These are phyloP conservation scores for Drosophila nigricruria DNA, from an alignment of 2,888 invertebrate genomes.

Conservation along the genomic window DNA sequence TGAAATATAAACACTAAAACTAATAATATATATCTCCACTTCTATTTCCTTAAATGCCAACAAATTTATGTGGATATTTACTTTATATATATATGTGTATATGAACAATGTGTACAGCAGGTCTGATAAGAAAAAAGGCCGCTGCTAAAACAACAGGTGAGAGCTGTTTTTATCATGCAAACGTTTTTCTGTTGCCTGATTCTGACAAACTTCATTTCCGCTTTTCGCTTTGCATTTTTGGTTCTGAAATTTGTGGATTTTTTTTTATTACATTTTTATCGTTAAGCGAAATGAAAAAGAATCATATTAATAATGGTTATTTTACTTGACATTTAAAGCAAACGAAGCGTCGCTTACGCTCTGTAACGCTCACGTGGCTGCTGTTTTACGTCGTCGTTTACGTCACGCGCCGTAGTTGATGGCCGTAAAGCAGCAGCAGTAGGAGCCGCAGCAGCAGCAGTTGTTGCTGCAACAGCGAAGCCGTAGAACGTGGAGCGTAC, in stretches of 20 bases:
- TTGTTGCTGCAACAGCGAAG: constrained; percentile 45
- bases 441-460: constrained; percentile 12
- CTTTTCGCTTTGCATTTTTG: constrained; percentile 16
- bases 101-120: constrained; percentile 57
- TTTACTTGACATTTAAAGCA: constrained; percentile 71
- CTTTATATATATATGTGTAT: constrained; percentile 8
- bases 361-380: constrained; percentile 72
- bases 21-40: constrained; percentile 18
- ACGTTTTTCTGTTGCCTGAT: constrained; percentile 19
- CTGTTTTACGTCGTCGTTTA: constrained; percentile 72
- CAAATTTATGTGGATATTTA: constrained; percentile 31
- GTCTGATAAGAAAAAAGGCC: constrained; percentile 85
- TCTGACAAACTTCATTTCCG: constrained; percentile 27
- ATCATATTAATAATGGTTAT: constrained; percentile 55
- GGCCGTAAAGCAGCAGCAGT: constrained; percentile 46
- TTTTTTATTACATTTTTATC: constrained; percentile 4
- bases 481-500: constrained; percentile 54
- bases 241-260: constrained; percentile 13
- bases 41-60: constrained; percentile 39
- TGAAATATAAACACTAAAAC: constrained; percentile 2
- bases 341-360: constrained; percentile 66
- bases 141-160: constrained; percentile 56
- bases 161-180: constrained; percentile 3
- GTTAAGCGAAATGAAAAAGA: constrained; percentile 11
- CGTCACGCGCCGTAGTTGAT: constrained; percentile 69